Evolutionary conservation across 2,797 vertebrate species (phyloP).

Genomic region (Acipenser transmontanus): DNA sequence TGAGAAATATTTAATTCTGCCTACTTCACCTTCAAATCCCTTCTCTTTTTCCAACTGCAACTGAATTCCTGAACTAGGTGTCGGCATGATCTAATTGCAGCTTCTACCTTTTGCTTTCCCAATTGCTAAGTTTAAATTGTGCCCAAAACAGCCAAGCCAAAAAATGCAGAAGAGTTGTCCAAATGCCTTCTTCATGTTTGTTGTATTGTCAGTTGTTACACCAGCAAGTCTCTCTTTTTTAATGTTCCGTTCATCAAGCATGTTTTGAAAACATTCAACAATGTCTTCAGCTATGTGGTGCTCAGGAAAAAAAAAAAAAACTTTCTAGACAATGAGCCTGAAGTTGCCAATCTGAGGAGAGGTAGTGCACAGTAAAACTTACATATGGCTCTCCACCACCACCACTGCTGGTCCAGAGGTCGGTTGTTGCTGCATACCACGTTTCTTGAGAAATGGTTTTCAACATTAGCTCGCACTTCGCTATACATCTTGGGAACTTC

Average conservation of each 20-base stretch:
- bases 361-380: constrained; percentile 12
- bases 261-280: constrained; percentile 14
- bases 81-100: not conserved
- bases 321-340: constrained; percentile 11
- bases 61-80: constrained; percentile 11
- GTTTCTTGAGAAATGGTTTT: not conserved
- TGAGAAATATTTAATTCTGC: constrained; percentile 7
- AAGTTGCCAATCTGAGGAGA: constrained; percentile 18
- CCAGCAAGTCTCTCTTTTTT: constrained; percentile 4
- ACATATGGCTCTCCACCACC: constrained; percentile 14
- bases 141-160: constrained; percentile 10
- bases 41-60: constrained; percentile 7
- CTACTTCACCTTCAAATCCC: constrained; percentile 4
- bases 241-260: constrained; percentile 12
- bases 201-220: constrained; percentile 17
- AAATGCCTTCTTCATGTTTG: constrained; percentile 7
- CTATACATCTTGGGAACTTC: constrained; percentile 9
- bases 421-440: constrained; percentile 17
- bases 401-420: constrained; percentile 15
- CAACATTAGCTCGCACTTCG: constrained; percentile 11
- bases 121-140: constrained; percentile 9
- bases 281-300: constrained; percentile 12
- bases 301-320: constrained; percentile 12
- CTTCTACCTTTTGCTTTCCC: constrained; percentile 12
- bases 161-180: not conserved